phyloP scores from a whole-genome alignment of 2,797 vertebrate species.

The Leuciscus waleckii region DNA sequence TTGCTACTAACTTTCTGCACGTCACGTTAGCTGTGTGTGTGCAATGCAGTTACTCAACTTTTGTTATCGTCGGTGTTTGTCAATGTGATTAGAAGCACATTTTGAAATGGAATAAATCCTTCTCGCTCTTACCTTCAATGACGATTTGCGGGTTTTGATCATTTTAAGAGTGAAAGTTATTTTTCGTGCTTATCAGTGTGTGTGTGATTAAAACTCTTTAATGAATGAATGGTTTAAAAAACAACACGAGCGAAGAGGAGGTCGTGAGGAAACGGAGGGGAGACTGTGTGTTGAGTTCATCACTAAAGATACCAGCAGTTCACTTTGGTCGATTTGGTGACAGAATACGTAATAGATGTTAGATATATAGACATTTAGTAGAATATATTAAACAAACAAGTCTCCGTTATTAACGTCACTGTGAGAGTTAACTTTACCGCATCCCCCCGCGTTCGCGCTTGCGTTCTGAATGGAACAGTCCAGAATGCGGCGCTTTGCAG shows the following conservation, averaged over 20 bases:
- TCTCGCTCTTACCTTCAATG: slow-evolving; percentile 39
- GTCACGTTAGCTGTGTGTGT: neutral
- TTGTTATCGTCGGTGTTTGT: neutral
- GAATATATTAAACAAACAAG: accelerated
- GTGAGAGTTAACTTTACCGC: accelerated
- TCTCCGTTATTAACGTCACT: neutral
- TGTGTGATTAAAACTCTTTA: slow-evolving; percentile 18
- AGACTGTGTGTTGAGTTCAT: accelerated
- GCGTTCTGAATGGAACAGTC: slow-evolving; percentile 67
- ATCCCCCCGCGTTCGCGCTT: neutral
- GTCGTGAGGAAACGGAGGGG: slow-evolving; percentile 21
- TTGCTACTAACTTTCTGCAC: neutral
- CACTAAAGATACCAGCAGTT: accelerated
- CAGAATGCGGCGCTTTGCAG: neutral
- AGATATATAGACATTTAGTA: accelerated
- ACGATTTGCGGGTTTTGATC: neutral
- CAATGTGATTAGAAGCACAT: neutral
- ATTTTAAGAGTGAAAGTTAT: neutral
- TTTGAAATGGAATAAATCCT: neutral
- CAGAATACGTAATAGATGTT: accelerated
- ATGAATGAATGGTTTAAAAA: slow-evolving; percentile 70
- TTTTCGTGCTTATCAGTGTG: neutral
- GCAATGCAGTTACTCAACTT: neutral
- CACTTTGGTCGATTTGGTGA: accelerated
- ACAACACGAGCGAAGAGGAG: slow-evolving; percentile 53